Base-by-base conservation (phyloP, 2,113 vertebrate genomes). In the Engystomops pustulosus region DNA sequence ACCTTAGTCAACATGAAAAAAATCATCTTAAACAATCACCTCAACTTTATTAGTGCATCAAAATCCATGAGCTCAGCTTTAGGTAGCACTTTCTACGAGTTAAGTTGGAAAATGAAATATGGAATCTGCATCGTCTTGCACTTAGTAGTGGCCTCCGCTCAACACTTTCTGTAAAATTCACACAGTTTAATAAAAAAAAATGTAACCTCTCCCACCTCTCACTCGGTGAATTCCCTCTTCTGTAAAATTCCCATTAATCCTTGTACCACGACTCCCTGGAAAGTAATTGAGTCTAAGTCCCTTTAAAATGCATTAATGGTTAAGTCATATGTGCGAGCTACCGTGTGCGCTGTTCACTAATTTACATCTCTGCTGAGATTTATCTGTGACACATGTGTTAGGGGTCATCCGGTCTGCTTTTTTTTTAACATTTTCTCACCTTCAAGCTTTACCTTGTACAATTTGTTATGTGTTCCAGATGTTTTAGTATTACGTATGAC, bases 401-500 rank as follows among this genome's bases (percentile, higher is more conserved):
- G 77, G 20, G 67, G 41, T 79, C 58, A 89, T 85, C 76, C 77
- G 55, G 88, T 78, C 45, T 49, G 36, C 60, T 84, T 84, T 69
- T 36, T 65, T 38, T 49, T 49, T 30, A 74, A 25, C 25, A 49
- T 77, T 78, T 77, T 84, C 62, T 67, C 82, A 69, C 62, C 72
- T 84, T 78, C 60, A 25, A 55, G 32, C 45, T 84, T 69, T 84
- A 84, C 72, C 44, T 69, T 65, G 58, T 23, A 47, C 70, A n/a
- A 76, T 75, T 68, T 38, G 6, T 84, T 84, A 84, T 84, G 72
- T 30, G 55, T 84, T 84, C 82, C 82, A 84, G 82, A 84, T 84
- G 82, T 77, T 69, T 18, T 11, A 20, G 34, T 41, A 58, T 60
- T 82, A 32, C 36, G 51, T 70, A 82, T 27, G 47, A 72, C 32